Conservation (phyloP, 2,888 invertebrate genomes). For the Reticulitermes lucifugus region DNA sequence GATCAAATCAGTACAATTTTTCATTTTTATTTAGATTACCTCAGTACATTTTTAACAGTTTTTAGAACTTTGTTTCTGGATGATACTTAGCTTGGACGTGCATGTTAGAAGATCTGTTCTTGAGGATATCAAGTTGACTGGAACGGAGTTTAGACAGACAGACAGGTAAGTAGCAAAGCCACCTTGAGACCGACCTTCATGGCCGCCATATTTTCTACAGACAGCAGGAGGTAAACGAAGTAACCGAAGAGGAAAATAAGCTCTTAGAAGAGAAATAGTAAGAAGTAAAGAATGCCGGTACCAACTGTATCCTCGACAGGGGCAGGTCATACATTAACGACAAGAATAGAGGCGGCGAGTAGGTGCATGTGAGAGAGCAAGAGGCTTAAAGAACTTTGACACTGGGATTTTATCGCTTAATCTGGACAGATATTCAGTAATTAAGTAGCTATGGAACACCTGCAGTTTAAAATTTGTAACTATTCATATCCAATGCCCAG, state of each 20-base stretch:
- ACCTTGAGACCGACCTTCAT: slow-evolving; percentile 33
- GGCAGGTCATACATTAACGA: background rate
- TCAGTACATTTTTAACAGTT: too few species aligned
- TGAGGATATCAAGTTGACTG: background rate
- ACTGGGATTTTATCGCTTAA: slow-evolving; percentile 12
- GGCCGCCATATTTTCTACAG: slow-evolving; percentile 33
- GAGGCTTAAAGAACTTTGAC: background rate
- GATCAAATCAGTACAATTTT: too few species aligned
- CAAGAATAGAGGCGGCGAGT: background rate
- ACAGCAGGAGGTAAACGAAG: slow-evolving; percentile 37
- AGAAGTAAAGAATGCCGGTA: background rate
- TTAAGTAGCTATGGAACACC: background rate
- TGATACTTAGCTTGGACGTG: too few species aligned
- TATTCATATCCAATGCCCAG: too few species aligned
- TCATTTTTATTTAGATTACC: too few species aligned
- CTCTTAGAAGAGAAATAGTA: slow-evolving; percentile 26
- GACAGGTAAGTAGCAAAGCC: background rate
- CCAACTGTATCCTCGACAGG: background rate
- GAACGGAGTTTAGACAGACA: background rate
- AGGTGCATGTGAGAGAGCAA: background rate
- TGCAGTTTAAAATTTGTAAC: too few species aligned
- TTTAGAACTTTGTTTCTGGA: too few species aligned
- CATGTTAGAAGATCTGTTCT: too few species aligned
- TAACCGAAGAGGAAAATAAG: slow-evolving; percentile 33
- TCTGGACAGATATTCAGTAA: slow-evolving; percentile 3